These are phyloP conservation scores for Ectemnius continuus DNA, from an alignment of 2,888 invertebrate species.

Conservation along the genomic window DNA sequence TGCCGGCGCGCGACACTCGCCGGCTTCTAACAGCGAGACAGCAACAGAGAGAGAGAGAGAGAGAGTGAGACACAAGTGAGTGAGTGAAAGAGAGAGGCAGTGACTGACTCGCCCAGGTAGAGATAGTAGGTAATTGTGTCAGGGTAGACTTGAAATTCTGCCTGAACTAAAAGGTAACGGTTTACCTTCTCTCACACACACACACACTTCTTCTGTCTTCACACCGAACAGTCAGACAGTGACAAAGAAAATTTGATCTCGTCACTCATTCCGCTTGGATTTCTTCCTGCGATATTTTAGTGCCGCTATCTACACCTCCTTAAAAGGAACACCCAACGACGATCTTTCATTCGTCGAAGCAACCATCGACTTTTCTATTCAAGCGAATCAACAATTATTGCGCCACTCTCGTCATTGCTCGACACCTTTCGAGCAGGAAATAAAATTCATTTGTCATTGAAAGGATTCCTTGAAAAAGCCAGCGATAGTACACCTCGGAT, in stretches of 20 bases:
- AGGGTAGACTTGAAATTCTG: conserved; percentile 24
- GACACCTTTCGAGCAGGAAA: too few relatives aligned
- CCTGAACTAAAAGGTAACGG: conserved; percentile 9
- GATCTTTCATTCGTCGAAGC: not conserved
- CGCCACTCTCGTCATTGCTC: too few relatives aligned
- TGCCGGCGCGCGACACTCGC: too few relatives aligned
- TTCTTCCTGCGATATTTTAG: not conserved
- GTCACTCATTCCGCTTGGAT: not conserved
- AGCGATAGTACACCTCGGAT: not conserved
- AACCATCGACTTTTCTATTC: not conserved
- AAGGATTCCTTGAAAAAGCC: too few relatives aligned
- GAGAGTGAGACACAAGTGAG: not conserved
- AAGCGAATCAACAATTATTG: not conserved
- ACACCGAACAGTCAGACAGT: not conserved
- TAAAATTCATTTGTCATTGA: too few relatives aligned
- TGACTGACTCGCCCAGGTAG: not conserved
- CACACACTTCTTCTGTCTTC: not conserved
- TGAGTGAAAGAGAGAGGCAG: not conserved
- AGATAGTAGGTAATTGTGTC: conserved; percentile 28
- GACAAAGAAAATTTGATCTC: too few relatives aligned
- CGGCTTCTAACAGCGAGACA: too few relatives aligned
- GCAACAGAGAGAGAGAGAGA: not conserved
- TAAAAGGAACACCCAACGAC: not conserved
- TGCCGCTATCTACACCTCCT: not conserved
- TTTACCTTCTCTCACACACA: conserved; percentile 9